Evolutionary conservation across 1,140 invertebrate species (phyloP), one percentile per base, ranked within the genome.

Genomic region (Batillaria attramentaria): DNA sequence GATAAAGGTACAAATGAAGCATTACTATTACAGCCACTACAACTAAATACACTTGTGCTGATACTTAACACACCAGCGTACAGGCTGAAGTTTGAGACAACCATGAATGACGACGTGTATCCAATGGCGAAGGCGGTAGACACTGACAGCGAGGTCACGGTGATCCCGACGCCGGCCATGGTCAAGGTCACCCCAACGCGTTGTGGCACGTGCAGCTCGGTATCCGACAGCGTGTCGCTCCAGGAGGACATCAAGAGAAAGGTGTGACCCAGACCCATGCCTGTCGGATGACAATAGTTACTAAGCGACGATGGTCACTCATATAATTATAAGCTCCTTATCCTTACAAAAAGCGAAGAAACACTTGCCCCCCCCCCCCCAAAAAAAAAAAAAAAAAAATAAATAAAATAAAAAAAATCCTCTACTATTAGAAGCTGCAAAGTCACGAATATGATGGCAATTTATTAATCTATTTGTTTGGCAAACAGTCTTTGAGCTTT

Each of bases 121-220:
- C 97, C 97, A 70, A 98, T 97, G 90, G 95, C 96, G 90, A 99
- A 98, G 37, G 96, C 97, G 80, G 98, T 93, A 92, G 97, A 95
- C 89, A 98, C 97, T 0, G 97, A 99, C n/a, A 99, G 92, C 0
- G 97, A 98, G 3, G 97, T 98, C 81, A 99, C 98, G 41, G 97
- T 98, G 77, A 99, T 98, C 3, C 97, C 97, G 20, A 98, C 96
- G 0, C 97, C 97, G 20, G 97, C 97, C 88, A 97, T 96, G 50
- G 95, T 95, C 87, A 98, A 93, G 90, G 95, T 97, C 66, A 94
- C 92, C 0, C 94, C 96, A 94, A 98, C 95, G 31, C 97, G 91
- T 87, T 96, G 94, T 0, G 95, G 94, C 0, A 98, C 54, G 24
- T 16, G 39, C 54, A 39, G 95, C 13, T 94, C 92, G 83, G 94